Evolutionary conservation across 2,797 vertebrate genomes (phyloP).

Genomic region (Sebastes melanostomus): DNA sequence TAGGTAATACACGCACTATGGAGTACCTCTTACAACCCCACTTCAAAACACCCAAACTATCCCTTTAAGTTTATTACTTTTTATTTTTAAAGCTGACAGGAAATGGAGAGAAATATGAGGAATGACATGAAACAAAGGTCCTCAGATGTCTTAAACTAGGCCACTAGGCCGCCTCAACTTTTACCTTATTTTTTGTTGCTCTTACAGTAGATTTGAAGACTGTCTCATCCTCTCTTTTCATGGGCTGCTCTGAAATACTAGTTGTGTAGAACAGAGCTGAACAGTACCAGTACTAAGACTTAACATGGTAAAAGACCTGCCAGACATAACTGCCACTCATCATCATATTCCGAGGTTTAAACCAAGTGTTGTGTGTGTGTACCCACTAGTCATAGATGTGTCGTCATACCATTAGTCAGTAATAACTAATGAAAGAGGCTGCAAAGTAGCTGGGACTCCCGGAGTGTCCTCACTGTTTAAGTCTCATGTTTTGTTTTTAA

Average conservation of each 20-base stretch:
- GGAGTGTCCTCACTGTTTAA: constrained; percentile 8
- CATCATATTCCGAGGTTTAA: constrained; percentile 7
- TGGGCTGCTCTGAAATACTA: neutral
- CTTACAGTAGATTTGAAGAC: neutral
- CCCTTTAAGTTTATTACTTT: no score
- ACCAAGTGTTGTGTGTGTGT: neutral
- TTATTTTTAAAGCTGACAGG: neutral
- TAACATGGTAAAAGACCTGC: neutral
- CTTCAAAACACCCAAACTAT: no score
- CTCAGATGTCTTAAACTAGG: neutral
- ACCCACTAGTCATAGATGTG: constrained; percentile 6
- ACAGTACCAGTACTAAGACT: neutral
- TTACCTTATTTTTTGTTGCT: neutral
- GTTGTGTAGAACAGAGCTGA: neutral
- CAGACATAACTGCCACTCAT: constrained; percentile 3
- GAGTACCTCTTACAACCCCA: no score
- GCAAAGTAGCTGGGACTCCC: constrained; percentile 7
- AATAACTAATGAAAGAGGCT: constrained; percentile 15
- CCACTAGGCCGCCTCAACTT: neutral
- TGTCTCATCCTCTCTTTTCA: neutral
- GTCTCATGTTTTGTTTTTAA: neutral
- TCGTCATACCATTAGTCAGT: constrained; percentile 22
- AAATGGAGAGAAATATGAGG: neutral
- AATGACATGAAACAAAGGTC: neutral
- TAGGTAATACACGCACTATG: accelerated